A percentile compares a stretch with the other conserved stretches of the same genome.
Conservation (phyloP, 92 coral and sea anemone genomes). For the Virgularia gustaviana region DNA sequence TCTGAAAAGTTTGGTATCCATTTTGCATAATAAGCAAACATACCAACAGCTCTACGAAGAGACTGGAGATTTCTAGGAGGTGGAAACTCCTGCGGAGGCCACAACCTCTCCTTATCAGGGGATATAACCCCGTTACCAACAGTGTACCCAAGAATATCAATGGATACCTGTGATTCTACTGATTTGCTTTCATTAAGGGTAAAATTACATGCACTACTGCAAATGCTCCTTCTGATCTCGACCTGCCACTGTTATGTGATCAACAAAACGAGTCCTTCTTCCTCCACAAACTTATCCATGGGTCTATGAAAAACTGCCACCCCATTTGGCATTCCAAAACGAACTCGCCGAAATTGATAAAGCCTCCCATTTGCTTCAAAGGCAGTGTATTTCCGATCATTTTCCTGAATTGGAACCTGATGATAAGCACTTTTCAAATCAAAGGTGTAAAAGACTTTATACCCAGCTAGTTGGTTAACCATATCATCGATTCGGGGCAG, state of each 20-base stretch:
- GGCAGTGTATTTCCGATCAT: slow-evolving; percentile 41
- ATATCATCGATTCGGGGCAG: slow-evolving; percentile 43
- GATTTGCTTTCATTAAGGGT: slow-evolving; percentile 37
- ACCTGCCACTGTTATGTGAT: slow-evolving; percentile 47
- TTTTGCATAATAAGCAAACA: slow-evolving; percentile 36
- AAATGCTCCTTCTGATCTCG: slow-evolving; percentile 27
- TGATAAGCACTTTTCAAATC: slow-evolving; percentile 51
- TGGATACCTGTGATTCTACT: slow-evolving; percentile 10
- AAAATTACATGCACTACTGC: neutral
- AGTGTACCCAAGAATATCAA: slow-evolving; percentile 17
- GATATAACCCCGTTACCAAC: slow-evolving; percentile 23
- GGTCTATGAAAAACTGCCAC: slow-evolving; percentile 51
- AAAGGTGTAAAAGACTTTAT: slow-evolving; percentile 45
- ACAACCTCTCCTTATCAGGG: slow-evolving; percentile 25
- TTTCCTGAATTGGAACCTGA: slow-evolving; percentile 48
- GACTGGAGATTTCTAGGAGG: slow-evolving; percentile 15
- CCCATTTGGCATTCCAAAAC: slow-evolving; percentile 55
- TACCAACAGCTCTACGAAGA: slow-evolving; percentile 2
- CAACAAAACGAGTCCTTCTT: slow-evolving; percentile 41
- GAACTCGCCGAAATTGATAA: slow-evolving; percentile 48
- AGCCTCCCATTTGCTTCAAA: slow-evolving; percentile 47
- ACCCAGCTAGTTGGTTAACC: slow-evolving; percentile 33
- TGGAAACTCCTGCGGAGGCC: slow-evolving; percentile 28
- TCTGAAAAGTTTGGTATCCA: slow-evolving; percentile 48
- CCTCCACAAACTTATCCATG: slow-evolving; percentile 48